These are phyloP conservation scores for Eueides isabella DNA, from an alignment of 1,140 invertebrate species.

Conservation along the genomic window DNA sequence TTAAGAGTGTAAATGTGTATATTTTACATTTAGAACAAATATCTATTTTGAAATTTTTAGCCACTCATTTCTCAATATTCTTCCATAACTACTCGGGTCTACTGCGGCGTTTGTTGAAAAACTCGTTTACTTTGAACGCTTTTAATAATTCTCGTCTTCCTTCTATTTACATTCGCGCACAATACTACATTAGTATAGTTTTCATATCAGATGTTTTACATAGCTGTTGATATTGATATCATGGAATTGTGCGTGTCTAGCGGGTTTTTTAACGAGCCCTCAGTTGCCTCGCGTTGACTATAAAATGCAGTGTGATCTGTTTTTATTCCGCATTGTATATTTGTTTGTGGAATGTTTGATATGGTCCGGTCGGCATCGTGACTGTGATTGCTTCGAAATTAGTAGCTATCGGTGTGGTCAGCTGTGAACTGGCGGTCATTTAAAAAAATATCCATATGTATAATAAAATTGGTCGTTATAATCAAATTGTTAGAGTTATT, in stretches of 20 bases:
- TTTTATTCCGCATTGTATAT: slow-evolving; percentile 52
- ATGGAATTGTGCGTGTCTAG: slow-evolving; percentile 41
- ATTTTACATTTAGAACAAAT: slow-evolving; percentile 36
- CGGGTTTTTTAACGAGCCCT: slow-evolving; percentile 65
- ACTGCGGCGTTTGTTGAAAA: slow-evolving; percentile 63
- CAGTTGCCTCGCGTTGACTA: slow-evolving; percentile 24
- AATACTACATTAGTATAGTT: slow-evolving; percentile 70
- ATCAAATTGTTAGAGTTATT: not conserved
- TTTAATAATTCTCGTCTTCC: slow-evolving; percentile 72
- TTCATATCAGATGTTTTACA: slow-evolving; percentile 76
- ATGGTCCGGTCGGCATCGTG: not conserved
- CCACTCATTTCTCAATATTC: slow-evolving; percentile 59
- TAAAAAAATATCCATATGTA: not conserved
- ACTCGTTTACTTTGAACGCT: slow-evolving; percentile 56
- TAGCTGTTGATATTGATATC: slow-evolving; percentile 53
- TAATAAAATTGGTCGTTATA: not conserved
- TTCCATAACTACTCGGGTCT: slow-evolving; percentile 54
- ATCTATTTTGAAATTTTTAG: slow-evolving; percentile 51
- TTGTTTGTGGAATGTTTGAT: slow-evolving; percentile 57
- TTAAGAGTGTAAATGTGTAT: slow-evolving; percentile 20
- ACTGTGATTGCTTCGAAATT: slow-evolving; percentile 5
- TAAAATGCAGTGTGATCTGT: slow-evolving; percentile 27
- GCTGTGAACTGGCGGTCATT: not conserved
- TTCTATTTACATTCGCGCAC: slow-evolving; percentile 71
- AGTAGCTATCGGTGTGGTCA: not conserved